Evolutionary conservation across 2,888 invertebrate species (phyloP).

Genomic region (Cantharis flavilabris): DNA sequence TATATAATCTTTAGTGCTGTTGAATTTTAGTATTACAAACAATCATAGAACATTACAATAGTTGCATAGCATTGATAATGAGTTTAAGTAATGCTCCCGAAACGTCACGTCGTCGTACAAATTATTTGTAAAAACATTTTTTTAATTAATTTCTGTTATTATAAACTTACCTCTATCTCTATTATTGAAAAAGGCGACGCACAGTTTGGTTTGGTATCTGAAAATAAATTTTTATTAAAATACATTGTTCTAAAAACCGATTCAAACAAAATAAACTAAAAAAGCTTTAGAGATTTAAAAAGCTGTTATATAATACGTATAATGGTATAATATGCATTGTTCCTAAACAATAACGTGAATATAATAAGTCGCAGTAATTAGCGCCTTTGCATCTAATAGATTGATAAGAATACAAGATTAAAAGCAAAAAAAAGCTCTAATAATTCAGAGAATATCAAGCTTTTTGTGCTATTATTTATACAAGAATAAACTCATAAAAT

Average conservation of each 20-base stretch:
- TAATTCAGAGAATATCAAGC: background rate
- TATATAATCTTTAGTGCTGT: no score
- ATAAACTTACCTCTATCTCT: constrained; percentile 8
- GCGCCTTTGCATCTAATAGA: background rate
- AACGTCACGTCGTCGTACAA: no score
- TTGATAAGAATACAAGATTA: background rate
- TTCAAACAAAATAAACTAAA: background rate
- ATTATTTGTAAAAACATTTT: no score
- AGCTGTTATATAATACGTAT: background rate
- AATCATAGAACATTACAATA: background rate
- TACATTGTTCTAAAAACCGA: background rate
- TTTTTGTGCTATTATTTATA: background rate
- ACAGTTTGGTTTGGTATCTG: constrained; percentile 5
- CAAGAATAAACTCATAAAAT: background rate
- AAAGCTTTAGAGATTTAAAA: background rate
- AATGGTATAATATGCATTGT: background rate
- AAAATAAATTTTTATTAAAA: background rate
- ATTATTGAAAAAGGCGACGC: background rate
- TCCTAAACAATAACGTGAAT: background rate
- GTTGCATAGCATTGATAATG: background rate
- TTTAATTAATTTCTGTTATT: no score
- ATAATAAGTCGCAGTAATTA: background rate
- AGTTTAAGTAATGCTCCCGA: no score
- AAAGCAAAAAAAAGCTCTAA: background rate
- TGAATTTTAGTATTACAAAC: background rate